phyloP scores from a whole-genome alignment of 2,888 invertebrate genomes.

The Epirrhoe alternata region DNA sequence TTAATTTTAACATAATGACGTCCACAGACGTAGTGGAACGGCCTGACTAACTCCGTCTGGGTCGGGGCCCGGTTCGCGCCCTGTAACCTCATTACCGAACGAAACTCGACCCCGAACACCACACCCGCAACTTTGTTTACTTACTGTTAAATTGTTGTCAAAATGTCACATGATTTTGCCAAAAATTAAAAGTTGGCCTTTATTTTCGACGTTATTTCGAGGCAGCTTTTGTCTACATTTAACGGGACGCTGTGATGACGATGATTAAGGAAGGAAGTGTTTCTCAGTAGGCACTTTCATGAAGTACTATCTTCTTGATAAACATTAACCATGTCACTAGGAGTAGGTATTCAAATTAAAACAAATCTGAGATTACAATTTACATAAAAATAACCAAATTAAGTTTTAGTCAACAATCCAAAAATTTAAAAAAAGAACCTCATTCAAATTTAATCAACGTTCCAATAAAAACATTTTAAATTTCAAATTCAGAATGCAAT shows the following conservation, averaged over 20 bases:
- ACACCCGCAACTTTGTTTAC: slow-evolving; percentile 44
- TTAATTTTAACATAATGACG: neutral
- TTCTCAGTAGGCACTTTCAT: no score
- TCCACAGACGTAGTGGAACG: neutral
- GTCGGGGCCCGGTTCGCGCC: slow-evolving; percentile 49
- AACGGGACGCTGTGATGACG: no score
- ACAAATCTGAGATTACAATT: neutral
- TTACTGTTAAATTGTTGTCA: slow-evolving; percentile 52
- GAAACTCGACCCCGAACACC: slow-evolving; percentile 56
- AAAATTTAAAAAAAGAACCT: neutral
- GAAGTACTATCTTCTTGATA: no score
- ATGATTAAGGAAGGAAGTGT: no score
- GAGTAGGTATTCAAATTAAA: no score
- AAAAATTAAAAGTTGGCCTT: neutral
- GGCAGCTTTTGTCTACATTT: no score
- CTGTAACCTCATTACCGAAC: slow-evolving; percentile 66
- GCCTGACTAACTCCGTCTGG: slow-evolving; percentile 15
- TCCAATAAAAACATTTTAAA: neutral
- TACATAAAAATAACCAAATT: no score
- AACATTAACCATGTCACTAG: no score
- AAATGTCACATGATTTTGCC: slow-evolving; percentile 12
- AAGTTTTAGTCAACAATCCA: no score
- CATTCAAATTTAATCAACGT: neutral
- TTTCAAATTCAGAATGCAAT: neutral
- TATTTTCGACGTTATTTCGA: no score